phyloP scores from a whole-genome alignment of 2,888 invertebrate species.

The Nomada hirtipes region DNA sequence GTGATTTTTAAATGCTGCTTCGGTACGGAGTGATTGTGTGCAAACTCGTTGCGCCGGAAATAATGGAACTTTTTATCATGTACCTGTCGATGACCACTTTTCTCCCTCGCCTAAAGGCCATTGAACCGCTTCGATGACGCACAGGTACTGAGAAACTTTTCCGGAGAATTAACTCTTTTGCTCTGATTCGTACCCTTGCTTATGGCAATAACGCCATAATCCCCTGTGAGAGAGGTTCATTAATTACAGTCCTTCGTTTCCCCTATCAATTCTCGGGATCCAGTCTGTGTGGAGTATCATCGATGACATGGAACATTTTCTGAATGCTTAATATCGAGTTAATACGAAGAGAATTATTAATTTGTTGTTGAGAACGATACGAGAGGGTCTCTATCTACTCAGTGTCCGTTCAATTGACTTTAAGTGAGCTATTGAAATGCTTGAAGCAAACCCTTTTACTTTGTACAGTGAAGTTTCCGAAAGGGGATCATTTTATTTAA shows the following conservation, averaged over 20 bases:
- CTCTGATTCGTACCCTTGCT: constrained; percentile 58
- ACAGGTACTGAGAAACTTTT: constrained; percentile 36
- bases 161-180: constrained; percentile 64
- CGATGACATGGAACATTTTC: constrained; percentile 28
- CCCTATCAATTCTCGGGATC: constrained; percentile 14
- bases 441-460: neutral
- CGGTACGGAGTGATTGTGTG: constrained; percentile 20
- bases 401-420: neutral
- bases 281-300: neutral
- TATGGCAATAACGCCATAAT: constrained; percentile 47
- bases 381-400: neutral
- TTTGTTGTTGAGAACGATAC: constrained; percentile 9
- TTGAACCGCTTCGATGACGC: constrained; percentile 47
- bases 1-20: constrained; percentile 27
- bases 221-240: constrained; percentile 35
- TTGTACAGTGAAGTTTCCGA: neutral
- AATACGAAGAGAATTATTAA: constrained; percentile 19
- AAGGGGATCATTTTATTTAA: too few species aligned
- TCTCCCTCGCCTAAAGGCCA: constrained; percentile 25
- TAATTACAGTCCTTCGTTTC: constrained; percentile 41
- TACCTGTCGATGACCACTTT: constrained; percentile 36
- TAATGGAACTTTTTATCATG: constrained; percentile 37
- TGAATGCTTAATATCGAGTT: constrained; percentile 6
- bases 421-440: neutral
- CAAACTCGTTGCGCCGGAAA: constrained; percentile 18